phyloP scores from a whole-genome alignment of 2,113 vertebrate species.

The Hemichromis elongatus region DNA sequence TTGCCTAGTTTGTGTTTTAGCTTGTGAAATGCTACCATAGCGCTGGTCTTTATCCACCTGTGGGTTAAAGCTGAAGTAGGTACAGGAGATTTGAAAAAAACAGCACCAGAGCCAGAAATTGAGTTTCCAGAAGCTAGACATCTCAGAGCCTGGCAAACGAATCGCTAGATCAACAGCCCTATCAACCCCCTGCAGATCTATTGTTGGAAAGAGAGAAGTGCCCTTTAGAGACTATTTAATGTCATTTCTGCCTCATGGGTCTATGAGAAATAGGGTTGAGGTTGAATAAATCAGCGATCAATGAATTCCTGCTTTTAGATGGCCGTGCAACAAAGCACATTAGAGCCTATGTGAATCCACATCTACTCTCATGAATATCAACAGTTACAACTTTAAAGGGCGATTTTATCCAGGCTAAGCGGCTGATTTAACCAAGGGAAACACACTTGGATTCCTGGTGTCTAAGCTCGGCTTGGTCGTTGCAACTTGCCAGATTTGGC shows the following conservation, averaged over 20 bases:
- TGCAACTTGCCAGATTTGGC: not conserved
- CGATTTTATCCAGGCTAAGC: not conserved
- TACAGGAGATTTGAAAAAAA: conserved; percentile 1
- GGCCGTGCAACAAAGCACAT: not conserved
- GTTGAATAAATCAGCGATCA: not conserved
- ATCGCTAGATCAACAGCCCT: conserved; percentile 23
- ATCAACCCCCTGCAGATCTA: conserved; percentile 19
- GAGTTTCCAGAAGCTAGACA: not conserved
- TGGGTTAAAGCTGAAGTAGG: not conserved
- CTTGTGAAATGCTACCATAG: not conserved
- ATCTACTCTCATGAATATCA: not conserved
- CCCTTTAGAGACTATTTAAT: conserved; percentile 28
- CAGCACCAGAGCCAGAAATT: not conserved
- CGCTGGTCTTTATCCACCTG: not conserved
- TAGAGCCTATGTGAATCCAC: not conserved
- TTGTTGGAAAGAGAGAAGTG: conserved; percentile 15
- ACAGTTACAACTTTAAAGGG: not conserved
- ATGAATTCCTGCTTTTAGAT: not conserved
- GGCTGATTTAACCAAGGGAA: not conserved
- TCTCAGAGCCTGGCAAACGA: conserved; percentile 6
- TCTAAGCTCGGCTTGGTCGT: not conserved
- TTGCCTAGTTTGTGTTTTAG: not conserved
- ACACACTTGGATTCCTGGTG: not conserved
- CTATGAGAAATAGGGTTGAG: not conserved
- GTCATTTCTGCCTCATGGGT: not conserved